Evolutionary conservation across 2,888 invertebrate species (phyloP).

Genomic region (Glaucopsyche alexis): DNA sequence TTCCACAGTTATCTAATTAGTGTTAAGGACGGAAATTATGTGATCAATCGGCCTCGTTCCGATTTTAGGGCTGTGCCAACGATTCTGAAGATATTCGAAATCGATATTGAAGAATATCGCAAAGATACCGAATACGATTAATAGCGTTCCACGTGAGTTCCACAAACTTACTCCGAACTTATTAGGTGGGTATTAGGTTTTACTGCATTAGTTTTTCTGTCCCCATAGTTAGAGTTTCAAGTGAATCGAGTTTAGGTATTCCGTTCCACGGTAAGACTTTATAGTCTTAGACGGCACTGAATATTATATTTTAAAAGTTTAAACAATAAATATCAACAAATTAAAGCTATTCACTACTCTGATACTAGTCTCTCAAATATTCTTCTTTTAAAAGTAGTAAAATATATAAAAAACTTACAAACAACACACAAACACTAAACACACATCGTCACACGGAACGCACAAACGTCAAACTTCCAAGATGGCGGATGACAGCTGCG

Average conservation of each 20-base stretch:
- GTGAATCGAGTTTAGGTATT: background rate
- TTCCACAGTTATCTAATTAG: no score
- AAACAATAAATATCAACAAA: background rate
- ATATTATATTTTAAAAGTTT: background rate
- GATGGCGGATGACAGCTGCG: slow-evolving; percentile 56
- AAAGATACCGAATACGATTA: no score
- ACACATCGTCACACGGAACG: slow-evolving; percentile 45
- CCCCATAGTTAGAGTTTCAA: background rate
- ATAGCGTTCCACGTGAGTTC: no score
- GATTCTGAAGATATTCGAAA: no score
- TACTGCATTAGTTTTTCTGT: no score
- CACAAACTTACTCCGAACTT: no score
- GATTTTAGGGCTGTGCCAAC: no score
- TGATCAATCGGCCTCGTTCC: no score
- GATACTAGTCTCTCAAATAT: background rate
- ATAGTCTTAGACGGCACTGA: background rate
- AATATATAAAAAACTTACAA: slow-evolving; percentile 33
- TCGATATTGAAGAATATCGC: no score
- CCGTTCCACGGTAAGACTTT: background rate
- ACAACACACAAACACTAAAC: slow-evolving; percentile 44
- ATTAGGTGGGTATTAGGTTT: no score
- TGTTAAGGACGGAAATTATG: no score
- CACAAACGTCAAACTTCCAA: slow-evolving; percentile 49
- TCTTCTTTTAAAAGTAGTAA: background rate
- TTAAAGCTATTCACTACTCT: background rate